Conservation (phyloP, 2,797 vertebrate genomes). For the Calcarius lapponicus region DNA sequence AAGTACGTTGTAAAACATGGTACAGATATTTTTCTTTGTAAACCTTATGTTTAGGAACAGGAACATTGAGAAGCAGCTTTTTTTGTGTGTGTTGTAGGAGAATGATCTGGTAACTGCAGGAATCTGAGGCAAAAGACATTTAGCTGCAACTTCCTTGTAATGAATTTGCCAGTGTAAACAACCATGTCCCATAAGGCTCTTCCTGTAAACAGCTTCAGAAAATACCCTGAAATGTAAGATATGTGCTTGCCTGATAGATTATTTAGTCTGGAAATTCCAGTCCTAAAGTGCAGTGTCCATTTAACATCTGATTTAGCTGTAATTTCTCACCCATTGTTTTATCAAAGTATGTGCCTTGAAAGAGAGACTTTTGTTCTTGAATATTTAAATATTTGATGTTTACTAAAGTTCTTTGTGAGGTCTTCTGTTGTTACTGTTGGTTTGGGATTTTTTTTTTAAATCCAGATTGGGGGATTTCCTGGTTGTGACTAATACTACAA, state of each 20-base stretch:
- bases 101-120: background rate
- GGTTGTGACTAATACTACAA: background rate
- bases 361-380: background rate
- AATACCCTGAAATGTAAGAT: background rate
- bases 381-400: background rate
- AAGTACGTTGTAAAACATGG: background rate
- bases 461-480: background rate
- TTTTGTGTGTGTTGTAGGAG: background rate
- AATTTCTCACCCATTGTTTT: background rate
- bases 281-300: background rate
- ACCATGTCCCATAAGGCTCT: background rate
- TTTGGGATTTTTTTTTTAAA: background rate
- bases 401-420: background rate
- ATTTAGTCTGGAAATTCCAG: background rate
- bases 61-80: background rate
- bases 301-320: background rate
- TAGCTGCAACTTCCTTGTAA: background rate
- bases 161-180: conserved; percentile 14
- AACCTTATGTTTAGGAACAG: background rate
- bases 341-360: background rate
- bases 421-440: background rate
- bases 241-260: background rate
- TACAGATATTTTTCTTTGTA: background rate
- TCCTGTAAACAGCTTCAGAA: conserved; percentile 23
- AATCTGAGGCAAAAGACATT: background rate